Percentiles rank a stretch among this genome's conserved stretches.
Evolutionary conservation across 2,797 vertebrate species (phyloP).

Genomic region (Anguilla anguilla): DNA sequence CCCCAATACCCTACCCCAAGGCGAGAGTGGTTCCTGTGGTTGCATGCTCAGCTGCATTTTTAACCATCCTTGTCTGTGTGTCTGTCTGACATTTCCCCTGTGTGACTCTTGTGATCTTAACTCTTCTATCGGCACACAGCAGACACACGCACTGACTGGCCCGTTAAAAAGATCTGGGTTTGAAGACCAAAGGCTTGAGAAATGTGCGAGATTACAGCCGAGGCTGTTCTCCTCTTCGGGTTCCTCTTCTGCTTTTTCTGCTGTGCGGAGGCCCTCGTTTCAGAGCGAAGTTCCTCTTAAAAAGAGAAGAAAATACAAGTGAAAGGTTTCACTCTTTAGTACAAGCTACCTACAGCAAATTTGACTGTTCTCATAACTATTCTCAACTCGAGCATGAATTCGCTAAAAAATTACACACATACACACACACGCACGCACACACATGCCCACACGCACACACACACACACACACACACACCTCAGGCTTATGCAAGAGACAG

Average conservation of each 20-base stretch:
- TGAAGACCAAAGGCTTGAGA: neutral
- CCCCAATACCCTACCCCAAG: neutral
- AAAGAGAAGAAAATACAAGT: conserved; percentile 49
- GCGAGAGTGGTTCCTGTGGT: neutral
- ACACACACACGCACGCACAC: neutral
- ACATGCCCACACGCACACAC: neutral
- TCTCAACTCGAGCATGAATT: neutral
- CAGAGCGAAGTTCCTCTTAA: conserved; percentile 51
- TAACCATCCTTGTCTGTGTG: no score
- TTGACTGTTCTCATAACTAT: neutral
- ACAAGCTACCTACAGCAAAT: neutral
- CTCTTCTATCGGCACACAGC: no score
- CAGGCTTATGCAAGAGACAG: neutral
- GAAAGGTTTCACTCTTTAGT: conserved; percentile 50
- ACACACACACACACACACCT: neutral
- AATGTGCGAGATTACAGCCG: no score
- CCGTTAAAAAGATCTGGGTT: neutral
- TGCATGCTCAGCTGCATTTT: neutral
- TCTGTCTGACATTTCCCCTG: no score
- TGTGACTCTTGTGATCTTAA: no score
- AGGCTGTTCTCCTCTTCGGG: conserved; percentile 23
- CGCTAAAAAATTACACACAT: neutral
- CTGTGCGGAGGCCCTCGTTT: conserved; percentile 49
- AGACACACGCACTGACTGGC: no score
- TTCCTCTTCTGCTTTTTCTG: conserved; percentile 62